These are phyloP conservation scores for Tragelaphus scriptus DNA, from an alignment of 2,113 vertebrate genomes.

Conservation along the genomic window DNA sequence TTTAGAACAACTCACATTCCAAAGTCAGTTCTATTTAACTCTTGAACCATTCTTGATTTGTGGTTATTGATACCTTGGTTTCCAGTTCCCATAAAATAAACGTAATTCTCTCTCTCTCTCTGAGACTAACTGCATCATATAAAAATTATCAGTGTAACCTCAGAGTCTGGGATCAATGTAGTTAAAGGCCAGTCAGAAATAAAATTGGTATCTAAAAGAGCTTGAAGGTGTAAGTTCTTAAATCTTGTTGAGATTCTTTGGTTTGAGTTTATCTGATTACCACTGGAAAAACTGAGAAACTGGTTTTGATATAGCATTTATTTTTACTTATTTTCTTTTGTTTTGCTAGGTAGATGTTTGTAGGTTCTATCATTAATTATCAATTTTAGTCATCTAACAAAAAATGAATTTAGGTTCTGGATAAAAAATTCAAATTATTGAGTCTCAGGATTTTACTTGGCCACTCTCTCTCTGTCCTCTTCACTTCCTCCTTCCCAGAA, in stretches of 20 bases:
- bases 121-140: background rate
- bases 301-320: background rate
- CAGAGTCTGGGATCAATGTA: background rate
- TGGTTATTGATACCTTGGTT: background rate
- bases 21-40: background rate
- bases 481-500: background rate
- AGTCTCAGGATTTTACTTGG: background rate
- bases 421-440: background rate
- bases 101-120: background rate
- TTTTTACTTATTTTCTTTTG: background rate
- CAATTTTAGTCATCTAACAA: background rate
- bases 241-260: background rate
- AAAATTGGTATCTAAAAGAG: background rate
- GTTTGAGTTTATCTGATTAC: background rate
- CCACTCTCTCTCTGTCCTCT: background rate
- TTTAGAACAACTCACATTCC: background rate
- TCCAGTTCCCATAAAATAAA: background rate
- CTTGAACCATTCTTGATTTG: background rate
- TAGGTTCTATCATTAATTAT: background rate
- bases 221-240: background rate
- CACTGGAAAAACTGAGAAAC: background rate
- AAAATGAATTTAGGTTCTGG: background rate
- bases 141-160: background rate
- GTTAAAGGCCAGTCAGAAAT: background rate
- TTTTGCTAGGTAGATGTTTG: background rate